Evolutionary conservation across 2,888 invertebrate species (phyloP).

Genomic region (Callimorpha dominula): DNA sequence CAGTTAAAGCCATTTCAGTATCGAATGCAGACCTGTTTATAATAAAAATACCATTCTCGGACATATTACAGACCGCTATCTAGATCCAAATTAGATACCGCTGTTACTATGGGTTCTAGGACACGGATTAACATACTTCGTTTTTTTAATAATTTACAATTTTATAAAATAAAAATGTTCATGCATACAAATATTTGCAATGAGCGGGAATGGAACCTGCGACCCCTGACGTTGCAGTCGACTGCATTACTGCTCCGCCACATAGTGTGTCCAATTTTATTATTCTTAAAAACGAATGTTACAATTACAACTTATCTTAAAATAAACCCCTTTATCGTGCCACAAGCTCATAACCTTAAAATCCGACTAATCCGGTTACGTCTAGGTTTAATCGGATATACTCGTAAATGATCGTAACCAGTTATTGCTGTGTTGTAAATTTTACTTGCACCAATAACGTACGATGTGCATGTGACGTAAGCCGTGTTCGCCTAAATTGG

Average conservation of each 20-base stretch:
- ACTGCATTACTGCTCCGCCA: too few species aligned
- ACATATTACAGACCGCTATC: neutral
- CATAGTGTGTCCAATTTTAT: too few species aligned
- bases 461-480: constrained; percentile 60
- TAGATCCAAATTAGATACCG: neutral
- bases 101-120: neutral
- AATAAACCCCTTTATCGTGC: constrained; percentile 6
- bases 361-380: constrained; percentile 66
- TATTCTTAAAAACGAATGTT: neutral
- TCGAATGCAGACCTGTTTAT: neutral
- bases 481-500: constrained; percentile 73
- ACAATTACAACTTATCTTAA: neutral
- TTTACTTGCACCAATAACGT: constrained; percentile 77
- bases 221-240: neutral
- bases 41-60: neutral
- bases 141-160: too few species aligned
- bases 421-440: constrained; percentile 63
- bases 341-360: constrained; percentile 24
- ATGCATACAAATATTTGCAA: neutral
- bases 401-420: constrained; percentile 37
- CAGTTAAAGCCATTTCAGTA: neutral
- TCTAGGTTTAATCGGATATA: constrained; percentile 69
- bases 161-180: neutral
- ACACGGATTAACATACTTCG: neutral
- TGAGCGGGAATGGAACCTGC: neutral